Evolutionary conservation across 1,140 invertebrate species (phyloP), one percentile per base, ranked within the genome.

Genomic region (Eurosta solidaginis): DNA sequence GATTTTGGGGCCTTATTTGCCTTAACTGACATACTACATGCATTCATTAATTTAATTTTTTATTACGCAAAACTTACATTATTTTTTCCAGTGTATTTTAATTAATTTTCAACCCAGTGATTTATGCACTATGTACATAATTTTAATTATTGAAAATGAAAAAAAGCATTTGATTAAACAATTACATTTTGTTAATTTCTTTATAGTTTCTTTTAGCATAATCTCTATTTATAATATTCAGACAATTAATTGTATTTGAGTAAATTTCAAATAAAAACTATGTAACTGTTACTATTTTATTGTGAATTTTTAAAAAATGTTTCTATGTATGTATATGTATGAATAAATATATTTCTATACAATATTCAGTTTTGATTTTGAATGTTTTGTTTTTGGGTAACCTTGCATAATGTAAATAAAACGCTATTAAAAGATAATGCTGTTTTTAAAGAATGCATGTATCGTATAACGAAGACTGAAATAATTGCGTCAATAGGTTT

Each of bases 201-300:
- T 68, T n/a, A n/a, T n/a, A n/a, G n/a, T n/a, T n/a, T n/a, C n/a
- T n/a, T 68, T 68, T 68, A 68, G 59, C 20, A 68, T 40, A 68
- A 68, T 42, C 33, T 42, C n/a, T 9, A 2, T 40, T 33, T 7
- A 59, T 36, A 59, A 9, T 40, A 40, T 40, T 33, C 17, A 17
- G 20, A 29, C 10, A 10, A 40, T 7, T 36, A 6, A 22, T 68
- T 68, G 59, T 40, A 42, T 29, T 68, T 68, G 59, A 36, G 40
- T 68, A 68, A 33, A 40, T 68, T 59, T 68, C 40, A 68, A 20
- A 40, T 1, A n/a, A n/a, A n/a, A 68, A 36, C n/a, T 68, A 27
- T 68, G 59, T 68, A 68, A 29, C 40, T 68, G 59, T 68, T 68
- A 68, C n/a, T 68, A 68, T 40, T 68, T 68, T 68, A 68, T 68